A percentile compares a stretch with the other conserved stretches of the same genome.
Evolutionary conservation across 2,113 vertebrate genomes (phyloP).

Genomic region (Talpa occidentalis): DNA sequence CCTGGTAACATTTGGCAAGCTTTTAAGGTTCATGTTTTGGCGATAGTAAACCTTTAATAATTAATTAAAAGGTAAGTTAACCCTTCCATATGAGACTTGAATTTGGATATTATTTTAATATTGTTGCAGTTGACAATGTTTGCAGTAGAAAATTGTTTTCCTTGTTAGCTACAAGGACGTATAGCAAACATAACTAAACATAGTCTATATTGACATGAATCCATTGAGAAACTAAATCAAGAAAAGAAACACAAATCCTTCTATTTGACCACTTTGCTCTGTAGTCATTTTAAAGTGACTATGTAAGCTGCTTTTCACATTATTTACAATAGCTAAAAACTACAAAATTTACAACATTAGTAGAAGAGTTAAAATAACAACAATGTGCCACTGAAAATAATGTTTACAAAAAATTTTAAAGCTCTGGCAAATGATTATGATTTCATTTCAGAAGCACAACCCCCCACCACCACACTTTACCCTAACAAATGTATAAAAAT

Average conservation of each 20-base stretch:
- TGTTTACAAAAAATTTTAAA: slow-evolving; percentile 3
- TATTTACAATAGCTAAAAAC: slow-evolving; percentile 10
- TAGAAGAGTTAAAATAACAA: not conserved
- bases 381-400: not conserved
- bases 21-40: slow-evolving; percentile 47
- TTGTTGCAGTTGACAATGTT: not conserved
- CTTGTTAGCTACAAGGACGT: not conserved
- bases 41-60: slow-evolving; percentile 34
- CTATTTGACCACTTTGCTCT: slow-evolving; percentile 5
- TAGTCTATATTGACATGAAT: slow-evolving; percentile 11
- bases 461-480: not conserved
- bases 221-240: not conserved
- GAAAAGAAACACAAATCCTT: slow-evolving; percentile 12
- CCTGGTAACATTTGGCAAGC: not conserved
- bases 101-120: slow-evolving; percentile 34
- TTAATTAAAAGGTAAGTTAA: slow-evolving; percentile 56
- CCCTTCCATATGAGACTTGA: not conserved
- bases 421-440: not conserved
- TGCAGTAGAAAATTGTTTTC: not conserved
- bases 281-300: not conserved
- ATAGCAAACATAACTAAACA: not conserved
- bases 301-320: not conserved
- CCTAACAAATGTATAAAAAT: not conserved
- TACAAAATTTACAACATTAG: not conserved
- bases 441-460: slow-evolving; percentile 10